Base-by-base conservation (phyloP, 2,797 vertebrate species). In the Hydrolagus colliei region DNA sequence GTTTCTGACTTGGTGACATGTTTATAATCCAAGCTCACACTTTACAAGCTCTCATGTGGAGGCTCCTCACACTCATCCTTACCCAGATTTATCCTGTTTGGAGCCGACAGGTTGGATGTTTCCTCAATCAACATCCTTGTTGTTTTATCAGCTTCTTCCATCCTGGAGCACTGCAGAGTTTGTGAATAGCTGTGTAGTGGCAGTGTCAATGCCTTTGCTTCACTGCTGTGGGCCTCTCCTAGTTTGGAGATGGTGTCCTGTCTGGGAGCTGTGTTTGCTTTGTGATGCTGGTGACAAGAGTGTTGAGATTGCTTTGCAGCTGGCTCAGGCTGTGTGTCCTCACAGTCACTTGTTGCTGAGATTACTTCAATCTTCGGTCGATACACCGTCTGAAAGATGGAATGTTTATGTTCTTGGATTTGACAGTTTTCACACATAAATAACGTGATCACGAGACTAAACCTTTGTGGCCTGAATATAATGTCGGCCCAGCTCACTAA, bases 341-440 rank as follows among this genome's bases (percentile, higher is more conserved):
- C 63, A 20, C 82, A 78, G 59, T 92, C 87, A 0, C 88, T 89
- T 35, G 41, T 79, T 85, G 88, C 92, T 2, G 93, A 93, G 89
- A 97, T 88, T 0, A 94, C 89, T 90, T 97, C 93, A 88, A 96
- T 95, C 90, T 92, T 95, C 9, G 94, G 94, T 86, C 77, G 90
- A 86, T 88, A 88, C 1, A 20, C 86, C 86, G 86, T 88, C 92
- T 95, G 65, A 62, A 71, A 82, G 14, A 68, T 35, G 16, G 78
- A 80, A 41, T 41, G 12, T 68, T 82, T 68, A n/a, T 12, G 16
- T 32, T 41, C 32, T 41, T 68, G 20, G 10, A 32, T 52, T 82
- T 11, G 2, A 82, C 14, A 11, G 35, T 32, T 67, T 8, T 32
- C 62, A 65, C 61, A 12, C 14, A 67, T 14, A 80, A 14, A 68